Evolutionary conservation across 2,888 invertebrate species (phyloP).

Genomic region (Oscheius onirici): DNA sequence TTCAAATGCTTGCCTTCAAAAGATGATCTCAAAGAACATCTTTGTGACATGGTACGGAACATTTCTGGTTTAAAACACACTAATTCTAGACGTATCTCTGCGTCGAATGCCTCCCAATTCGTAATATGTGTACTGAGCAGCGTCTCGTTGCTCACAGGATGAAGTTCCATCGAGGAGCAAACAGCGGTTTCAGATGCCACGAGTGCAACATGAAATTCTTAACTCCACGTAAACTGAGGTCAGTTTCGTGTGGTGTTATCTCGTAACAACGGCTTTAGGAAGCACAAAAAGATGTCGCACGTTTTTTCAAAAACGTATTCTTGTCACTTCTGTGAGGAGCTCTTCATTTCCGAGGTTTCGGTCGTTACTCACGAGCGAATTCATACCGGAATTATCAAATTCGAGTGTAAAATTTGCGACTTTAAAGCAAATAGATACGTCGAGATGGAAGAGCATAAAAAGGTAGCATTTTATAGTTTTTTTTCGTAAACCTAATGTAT

Average conservation of each 20-base stretch:
- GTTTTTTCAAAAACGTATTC: conserved; percentile 70
- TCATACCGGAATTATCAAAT: conserved; percentile 72
- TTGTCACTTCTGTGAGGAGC: conserved; percentile 71
- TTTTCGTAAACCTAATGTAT: conserved; percentile 10
- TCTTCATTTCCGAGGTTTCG: conserved; percentile 67
- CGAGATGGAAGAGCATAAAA: conserved; percentile 69
- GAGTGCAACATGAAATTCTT: conserved; percentile 70
- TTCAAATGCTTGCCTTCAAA: conserved; percentile 66
- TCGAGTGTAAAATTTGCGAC: conserved; percentile 68
- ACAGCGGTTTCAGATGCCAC: conserved; percentile 69
- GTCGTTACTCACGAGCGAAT: conserved; percentile 71
- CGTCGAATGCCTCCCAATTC: conserved; percentile 68
- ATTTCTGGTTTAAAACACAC: too few species aligned
- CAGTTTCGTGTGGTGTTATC: background rate
- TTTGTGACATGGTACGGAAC: conserved; percentile 64
- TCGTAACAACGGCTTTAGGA: conserved; percentile 30
- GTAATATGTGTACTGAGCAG: conserved; percentile 66
- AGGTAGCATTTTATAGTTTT: too few species aligned
- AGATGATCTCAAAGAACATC: conserved; percentile 59
- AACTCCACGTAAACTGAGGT: conserved; percentile 70
- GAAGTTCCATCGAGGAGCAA: conserved; percentile 63
- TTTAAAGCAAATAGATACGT: conserved; percentile 62
- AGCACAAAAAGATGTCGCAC: conserved; percentile 72
- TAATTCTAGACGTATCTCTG: conserved; percentile 69
- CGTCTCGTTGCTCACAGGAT: conserved; percentile 54